phyloP scores from a whole-genome alignment of 64 coral and sea anemone genomes.

The Montipora cactus region DNA sequence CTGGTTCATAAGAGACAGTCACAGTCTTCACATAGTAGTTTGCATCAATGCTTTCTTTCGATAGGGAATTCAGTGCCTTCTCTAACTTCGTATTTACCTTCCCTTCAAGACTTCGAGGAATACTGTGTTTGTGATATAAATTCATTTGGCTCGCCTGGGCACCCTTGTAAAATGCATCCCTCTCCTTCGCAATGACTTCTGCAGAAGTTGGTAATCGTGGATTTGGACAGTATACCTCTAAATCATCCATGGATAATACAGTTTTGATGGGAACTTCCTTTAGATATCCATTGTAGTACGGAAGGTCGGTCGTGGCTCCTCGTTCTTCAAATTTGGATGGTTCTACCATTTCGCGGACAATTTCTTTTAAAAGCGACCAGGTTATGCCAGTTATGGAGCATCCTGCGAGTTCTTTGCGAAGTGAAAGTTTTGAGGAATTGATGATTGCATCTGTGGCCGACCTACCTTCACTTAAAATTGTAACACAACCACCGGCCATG shows the following conservation, averaged over 20 bases:
- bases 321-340: slow-evolving; percentile 36
- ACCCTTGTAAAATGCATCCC: slow-evolving; percentile 64
- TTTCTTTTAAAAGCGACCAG: slow-evolving; percentile 30
- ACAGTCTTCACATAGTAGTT: slow-evolving; percentile 25
- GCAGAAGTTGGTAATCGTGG: slow-evolving; percentile 32
- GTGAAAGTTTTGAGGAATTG: neutral
- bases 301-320: slow-evolving; percentile 61
- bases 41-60: neutral
- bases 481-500: slow-evolving; percentile 1
- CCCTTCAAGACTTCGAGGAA: slow-evolving; percentile 37
- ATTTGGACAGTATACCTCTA: slow-evolving; percentile 68
- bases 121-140: slow-evolving; percentile 42
- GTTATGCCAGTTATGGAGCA: slow-evolving; percentile 49
- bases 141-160: slow-evolving; percentile 44
- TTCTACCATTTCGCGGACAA: slow-evolving; percentile 56
- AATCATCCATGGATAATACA: slow-evolving; percentile 61
- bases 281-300: neutral
- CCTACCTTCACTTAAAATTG: slow-evolving; percentile 30
- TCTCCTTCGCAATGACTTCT: slow-evolving; percentile 25
- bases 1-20: slow-evolving; percentile 60
- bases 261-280: slow-evolving; percentile 51
- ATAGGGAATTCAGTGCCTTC: neutral
- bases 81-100: neutral
- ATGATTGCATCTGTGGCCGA: neutral
- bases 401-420: slow-evolving; percentile 11